Evolutionary conservation across 2,113 vertebrate genomes (phyloP).

Genomic region (Campylomormyrus tamandua): DNA sequence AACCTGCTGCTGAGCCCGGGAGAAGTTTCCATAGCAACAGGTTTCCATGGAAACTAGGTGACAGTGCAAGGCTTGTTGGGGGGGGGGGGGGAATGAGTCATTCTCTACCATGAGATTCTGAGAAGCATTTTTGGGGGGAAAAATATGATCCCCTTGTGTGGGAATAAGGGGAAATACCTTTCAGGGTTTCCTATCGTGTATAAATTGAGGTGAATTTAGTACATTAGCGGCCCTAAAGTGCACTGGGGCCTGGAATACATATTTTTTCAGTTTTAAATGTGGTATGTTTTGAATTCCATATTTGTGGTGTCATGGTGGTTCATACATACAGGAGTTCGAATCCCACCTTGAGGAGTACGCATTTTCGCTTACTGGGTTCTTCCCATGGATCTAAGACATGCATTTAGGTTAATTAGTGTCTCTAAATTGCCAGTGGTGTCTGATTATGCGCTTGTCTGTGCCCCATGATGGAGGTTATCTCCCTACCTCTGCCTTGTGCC

Average conservation of each 20-base stretch:
- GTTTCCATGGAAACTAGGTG: constrained; percentile 70
- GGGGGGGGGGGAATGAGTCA: constrained; percentile 35
- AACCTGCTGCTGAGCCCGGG: constrained; percentile 44
- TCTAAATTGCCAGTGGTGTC: not conserved
- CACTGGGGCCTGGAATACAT: not conserved
- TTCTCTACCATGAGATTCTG: constrained; percentile 27
- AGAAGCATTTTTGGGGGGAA: not conserved
- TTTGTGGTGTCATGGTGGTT: not conserved
- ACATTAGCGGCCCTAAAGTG: not conserved
- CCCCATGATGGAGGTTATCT: not conserved
- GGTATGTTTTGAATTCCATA: not conserved
- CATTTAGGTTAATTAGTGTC: not conserved
- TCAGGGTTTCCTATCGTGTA: not conserved
- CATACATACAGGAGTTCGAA: not conserved
- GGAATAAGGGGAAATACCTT: constrained; percentile 19
- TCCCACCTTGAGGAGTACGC: not conserved
- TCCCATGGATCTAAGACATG: not conserved
- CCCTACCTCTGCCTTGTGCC: not conserved
- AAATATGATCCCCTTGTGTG: not conserved
- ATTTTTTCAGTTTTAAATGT: not conserved
- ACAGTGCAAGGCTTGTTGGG: constrained; percentile 48
- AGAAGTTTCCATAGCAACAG: constrained; percentile 67
- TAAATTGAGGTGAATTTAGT: not conserved
- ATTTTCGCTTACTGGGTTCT: not conserved
- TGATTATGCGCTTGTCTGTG: not conserved